These are phyloP conservation scores for Nycticorax nycticorax DNA, from an alignment of 2,113 vertebrate species.

Conservation along the genomic window DNA sequence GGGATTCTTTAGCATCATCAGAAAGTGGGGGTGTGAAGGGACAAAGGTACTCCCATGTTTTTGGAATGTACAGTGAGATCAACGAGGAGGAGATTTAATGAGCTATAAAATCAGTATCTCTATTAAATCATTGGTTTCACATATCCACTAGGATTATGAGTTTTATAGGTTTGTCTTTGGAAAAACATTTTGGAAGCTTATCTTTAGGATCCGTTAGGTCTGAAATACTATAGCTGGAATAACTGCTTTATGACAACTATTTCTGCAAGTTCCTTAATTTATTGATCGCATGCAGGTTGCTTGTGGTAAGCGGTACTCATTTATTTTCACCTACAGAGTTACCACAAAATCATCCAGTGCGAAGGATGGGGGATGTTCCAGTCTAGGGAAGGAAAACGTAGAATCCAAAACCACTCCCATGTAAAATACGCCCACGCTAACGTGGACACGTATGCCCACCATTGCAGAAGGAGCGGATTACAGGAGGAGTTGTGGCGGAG, in stretches of 20 bases:
- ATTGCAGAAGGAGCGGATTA: rapidly evolving
- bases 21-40: not conserved
- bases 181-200: not conserved
- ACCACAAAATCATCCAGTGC: not conserved
- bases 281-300: not conserved
- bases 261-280: not conserved
- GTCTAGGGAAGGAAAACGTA: not conserved
- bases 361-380: not conserved
- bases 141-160: not conserved
- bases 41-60: not conserved
- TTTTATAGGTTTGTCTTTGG: not conserved
- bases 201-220: not conserved
- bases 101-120: not conserved
- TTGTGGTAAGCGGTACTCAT: rapidly evolving
- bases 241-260: not conserved
- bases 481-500: rapidly evolving
- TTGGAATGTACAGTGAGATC: rapidly evolving
- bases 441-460: rapidly evolving
- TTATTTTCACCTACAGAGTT: not conserved
- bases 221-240: not conserved
- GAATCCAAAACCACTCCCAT: not conserved
- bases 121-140: not conserved
- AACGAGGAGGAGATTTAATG: not conserved
- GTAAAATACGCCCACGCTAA: rapidly evolving
- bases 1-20: not conserved